Evolutionary conservation across 2,113 vertebrate species (phyloP).

Genomic region (Sapayoa aenigma): DNA sequence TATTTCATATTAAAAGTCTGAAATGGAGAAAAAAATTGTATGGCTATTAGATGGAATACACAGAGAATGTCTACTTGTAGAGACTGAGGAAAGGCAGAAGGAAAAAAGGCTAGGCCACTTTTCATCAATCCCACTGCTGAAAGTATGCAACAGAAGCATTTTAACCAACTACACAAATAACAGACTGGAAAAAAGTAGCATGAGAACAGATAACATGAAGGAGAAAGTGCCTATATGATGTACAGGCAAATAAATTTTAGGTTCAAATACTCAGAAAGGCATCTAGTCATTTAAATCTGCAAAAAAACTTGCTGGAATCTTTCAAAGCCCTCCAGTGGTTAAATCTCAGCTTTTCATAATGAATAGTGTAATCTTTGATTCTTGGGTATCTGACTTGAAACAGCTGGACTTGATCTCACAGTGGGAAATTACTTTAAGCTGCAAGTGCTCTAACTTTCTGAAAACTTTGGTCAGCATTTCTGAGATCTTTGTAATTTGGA

Average conservation of each 20-base stretch:
- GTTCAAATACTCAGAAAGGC: neutral
- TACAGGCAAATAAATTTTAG: neutral
- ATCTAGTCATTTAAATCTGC: neutral
- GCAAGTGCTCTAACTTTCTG: neutral
- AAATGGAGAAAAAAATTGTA: neutral
- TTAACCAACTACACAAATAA: neutral
- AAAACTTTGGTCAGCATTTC: neutral
- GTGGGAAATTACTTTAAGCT: neutral
- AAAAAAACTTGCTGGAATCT: neutral
- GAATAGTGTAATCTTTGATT: neutral
- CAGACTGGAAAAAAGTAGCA: neutral
- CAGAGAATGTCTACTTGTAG: neutral
- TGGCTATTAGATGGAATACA: neutral
- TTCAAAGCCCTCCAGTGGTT: neutral
- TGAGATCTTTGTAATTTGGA: neutral
- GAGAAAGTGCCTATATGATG: neutral
- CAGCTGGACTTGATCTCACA: neutral
- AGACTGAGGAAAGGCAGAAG: neutral
- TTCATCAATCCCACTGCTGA: neutral
- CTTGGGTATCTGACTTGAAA: neutral
- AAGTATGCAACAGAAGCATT: neutral
- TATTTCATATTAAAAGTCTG: neutral
- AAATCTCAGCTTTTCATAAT: neutral
- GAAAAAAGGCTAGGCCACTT: neutral
- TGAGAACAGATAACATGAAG: neutral